Base-by-base conservation (phyloP, 2,888 invertebrate genomes). In the Chrysotoxum bicinctum region DNA sequence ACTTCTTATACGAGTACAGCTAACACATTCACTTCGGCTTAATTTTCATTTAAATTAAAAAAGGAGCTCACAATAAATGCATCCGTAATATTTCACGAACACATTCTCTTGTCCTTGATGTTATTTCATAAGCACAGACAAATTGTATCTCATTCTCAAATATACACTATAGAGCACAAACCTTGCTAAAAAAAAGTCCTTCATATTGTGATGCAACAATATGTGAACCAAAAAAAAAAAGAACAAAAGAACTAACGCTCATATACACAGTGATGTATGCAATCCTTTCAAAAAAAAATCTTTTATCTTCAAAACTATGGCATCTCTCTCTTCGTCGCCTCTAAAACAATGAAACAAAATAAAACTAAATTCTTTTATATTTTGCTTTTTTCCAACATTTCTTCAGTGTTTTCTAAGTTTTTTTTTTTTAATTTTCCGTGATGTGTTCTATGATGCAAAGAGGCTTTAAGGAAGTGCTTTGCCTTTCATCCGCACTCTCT, bases 381-480 rank as follows among this genome's bases (percentile, higher is more conserved):
- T 64, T 48, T 32, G 3, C 5, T 8, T 45, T 26, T 64, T 45
- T 8, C 32, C 45, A 19, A 23, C 26, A 58, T 62, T 40, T 62
- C 26, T 62, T 26, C 21, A 21, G 35, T 58, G 19, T 58, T 58
- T 21, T 58, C 8, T 23, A 8, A 21, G n/a, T 23, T 2, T 45
- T 45, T 66, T 50, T 35, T 21, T 66, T 66, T 66, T 66, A 66
- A 50, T 50, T 66, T 66, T 66, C 66, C 50, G 21, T 66, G 32
- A 66, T 45, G 66, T 66, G 21, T 66, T 66, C 66, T 9, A n/a
- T 66, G 48, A 66, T 66, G 50, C 66, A 35, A 66, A 50, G 66
- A 66, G 50, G 32, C 66, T 50, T 66, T 35, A 48, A 66, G 66
- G 66, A 66, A 66, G 66, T 66, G 66, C 50, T 66, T 66, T 66